phyloP scores from a whole-genome alignment of 2,888 invertebrate genomes.

The Venusia cambrica region DNA sequence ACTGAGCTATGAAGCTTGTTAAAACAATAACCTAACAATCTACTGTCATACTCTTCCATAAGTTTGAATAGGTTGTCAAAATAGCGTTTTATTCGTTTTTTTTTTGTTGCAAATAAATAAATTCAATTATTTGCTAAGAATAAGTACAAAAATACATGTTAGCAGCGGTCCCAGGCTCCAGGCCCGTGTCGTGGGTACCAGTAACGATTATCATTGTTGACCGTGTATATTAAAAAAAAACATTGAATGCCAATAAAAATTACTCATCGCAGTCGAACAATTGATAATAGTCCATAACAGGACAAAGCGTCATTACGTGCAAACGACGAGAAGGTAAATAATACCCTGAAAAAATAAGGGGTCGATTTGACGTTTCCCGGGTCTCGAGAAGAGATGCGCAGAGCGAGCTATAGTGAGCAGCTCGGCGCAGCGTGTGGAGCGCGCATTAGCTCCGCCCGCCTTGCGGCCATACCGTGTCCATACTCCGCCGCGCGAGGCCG shows the following conservation, averaged over 20 bases:
- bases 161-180: too few relatives aligned
- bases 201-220: too few relatives aligned
- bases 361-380: conserved; percentile 45
- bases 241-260: conserved; percentile 17
- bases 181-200: too few relatives aligned
- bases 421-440: conserved; percentile 36
- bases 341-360: conserved; percentile 37
- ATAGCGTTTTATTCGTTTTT: too few relatives aligned
- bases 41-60: too few relatives aligned
- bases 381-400: conserved; percentile 52
- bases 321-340: conserved; percentile 29
- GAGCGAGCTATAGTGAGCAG: conserved; percentile 56
- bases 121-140: too few relatives aligned
- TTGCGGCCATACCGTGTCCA: conserved; percentile 54
- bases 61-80: too few relatives aligned
- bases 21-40: too few relatives aligned
- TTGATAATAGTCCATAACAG: conserved; percentile 21
- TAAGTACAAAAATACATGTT: too few relatives aligned
- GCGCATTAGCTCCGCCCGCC: conserved; percentile 61
- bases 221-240: too few relatives aligned
- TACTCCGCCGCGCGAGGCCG: conserved; percentile 67
- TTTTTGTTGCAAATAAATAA: too few relatives aligned
- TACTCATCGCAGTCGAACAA: conserved; percentile 22
- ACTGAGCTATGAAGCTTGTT: too few relatives aligned
- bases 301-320: conserved; percentile 31